phyloP scores from a whole-genome alignment of 2,888 invertebrate genomes.

The Cheilosia variabilis region DNA sequence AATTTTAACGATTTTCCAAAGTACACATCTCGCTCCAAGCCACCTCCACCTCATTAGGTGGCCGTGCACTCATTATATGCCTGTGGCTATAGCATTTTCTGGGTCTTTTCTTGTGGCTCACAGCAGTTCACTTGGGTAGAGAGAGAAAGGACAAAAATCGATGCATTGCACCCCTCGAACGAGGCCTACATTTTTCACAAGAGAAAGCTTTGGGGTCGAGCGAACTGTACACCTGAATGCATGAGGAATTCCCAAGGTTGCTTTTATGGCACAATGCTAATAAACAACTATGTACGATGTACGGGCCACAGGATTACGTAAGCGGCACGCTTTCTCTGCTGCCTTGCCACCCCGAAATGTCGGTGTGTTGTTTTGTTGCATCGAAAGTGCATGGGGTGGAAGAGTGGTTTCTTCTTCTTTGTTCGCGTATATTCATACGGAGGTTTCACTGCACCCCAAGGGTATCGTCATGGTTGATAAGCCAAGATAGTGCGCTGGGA shows the following conservation, averaged over 20 bases:
- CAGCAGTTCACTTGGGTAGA: conserved; percentile 5
- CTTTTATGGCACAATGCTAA: conserved; percentile 60
- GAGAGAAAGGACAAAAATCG: conserved; percentile 35
- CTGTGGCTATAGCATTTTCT: background rate
- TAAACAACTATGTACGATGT: conserved; percentile 30
- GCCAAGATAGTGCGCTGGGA: background rate
- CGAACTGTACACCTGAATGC: conserved; percentile 49
- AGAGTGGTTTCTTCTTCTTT: background rate
- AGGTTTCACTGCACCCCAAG: conserved; percentile 37
- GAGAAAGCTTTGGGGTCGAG: background rate
- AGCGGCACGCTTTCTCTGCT: background rate
- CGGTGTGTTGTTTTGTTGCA: background rate
- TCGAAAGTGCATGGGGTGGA: conserved; percentile 29
- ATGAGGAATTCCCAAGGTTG: conserved; percentile 64
- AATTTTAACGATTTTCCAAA: background rate
- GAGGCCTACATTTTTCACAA: conserved; percentile 43
- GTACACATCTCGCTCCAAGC: background rate
- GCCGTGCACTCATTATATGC: conserved; percentile 5
- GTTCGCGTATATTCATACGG: background rate
- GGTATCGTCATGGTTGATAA: conserved; percentile 29
- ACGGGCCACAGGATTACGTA: conserved; percentile 27
- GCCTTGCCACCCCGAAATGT: no score
- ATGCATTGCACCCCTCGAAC: conserved; percentile 31
- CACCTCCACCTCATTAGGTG: conserved; percentile 31
- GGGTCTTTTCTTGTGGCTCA: conserved; percentile 22